Evolutionary conservation across 2,888 invertebrate species (phyloP).

Genomic region (Pyrochroa serraticornis): DNA sequence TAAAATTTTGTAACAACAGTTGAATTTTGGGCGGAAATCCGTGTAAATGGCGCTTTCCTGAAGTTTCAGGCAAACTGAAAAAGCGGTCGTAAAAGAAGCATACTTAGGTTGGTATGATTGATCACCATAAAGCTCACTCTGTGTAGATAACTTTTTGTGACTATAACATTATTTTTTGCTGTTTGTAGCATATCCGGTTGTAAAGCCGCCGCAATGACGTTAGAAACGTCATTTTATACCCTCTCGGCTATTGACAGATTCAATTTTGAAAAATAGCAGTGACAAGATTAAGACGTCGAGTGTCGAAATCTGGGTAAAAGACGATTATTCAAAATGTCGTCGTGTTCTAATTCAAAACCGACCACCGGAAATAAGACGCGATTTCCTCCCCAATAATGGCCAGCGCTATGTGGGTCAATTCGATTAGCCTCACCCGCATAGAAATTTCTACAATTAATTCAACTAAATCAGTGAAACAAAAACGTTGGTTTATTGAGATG

Average conservation of each 20-base stretch:
- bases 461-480: no score
- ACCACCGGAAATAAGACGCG: no score
- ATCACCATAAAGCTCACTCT: slow-evolving; percentile 17
- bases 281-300: no score
- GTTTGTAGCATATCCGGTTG: not conserved
- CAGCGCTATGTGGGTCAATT: no score
- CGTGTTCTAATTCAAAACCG: no score
- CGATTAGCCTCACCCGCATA: no score
- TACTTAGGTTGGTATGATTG: slow-evolving; percentile 16
- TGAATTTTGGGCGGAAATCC: slow-evolving; percentile 1
- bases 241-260: not conserved
- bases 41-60: slow-evolving; percentile 1
- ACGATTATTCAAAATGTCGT: no score
- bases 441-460: no score
- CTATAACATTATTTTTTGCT: slow-evolving; percentile 13
- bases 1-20: slow-evolving; percentile 2
- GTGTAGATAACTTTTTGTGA: slow-evolving; percentile 19
- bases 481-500: no score
- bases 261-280: not conserved
- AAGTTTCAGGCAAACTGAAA: not conserved
- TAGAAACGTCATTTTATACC: not conserved
- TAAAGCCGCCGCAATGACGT: not conserved
- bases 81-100: slow-evolving; percentile 12
- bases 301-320: no score
- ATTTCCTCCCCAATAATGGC: no score